Evolutionary conservation across 2,888 invertebrate genomes (phyloP), one percentile per base, ranked within the genome.

Genomic region (Nemoura dubitans): DNA sequence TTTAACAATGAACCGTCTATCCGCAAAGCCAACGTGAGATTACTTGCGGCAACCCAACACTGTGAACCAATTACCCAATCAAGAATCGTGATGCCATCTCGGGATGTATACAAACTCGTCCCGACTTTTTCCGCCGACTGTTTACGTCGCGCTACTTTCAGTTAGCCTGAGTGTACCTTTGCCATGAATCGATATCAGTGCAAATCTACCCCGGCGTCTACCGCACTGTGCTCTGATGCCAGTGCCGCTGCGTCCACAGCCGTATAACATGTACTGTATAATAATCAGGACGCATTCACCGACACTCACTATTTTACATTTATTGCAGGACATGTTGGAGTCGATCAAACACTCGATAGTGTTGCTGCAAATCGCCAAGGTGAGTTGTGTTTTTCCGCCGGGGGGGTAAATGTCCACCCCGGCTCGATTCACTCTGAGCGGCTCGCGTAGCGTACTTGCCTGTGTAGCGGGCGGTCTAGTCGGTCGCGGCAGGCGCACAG

Each of bases 321-420:
- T 84, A 59, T 94, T 93, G 88, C 93, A 98, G 96, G 95, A 95
- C 88, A 97, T 99, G 96, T 94, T 99, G 92, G 98, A 99, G 93
- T 97, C 98, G 90, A 97, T 99, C 89, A 99, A 99, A 93, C 99
- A 99, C 94, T 97, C 98, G 90, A 99, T 99, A 92, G 98, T 99
- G 89, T 95, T 98, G 90, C 94, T 99, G 89, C 99, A 99, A 94
- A 98, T 99, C 91, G 98, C 98, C 89, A 99, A 99, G 95, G 97
- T 97, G 93, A 90, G 90, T 90, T n/a, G n/a, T n/a, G n/a, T n/a
- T n/a, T 88, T 82, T 86, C 80, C n/a, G 27, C n/a, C 21, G 76
- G 2, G 76, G 21, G 76, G 7, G 43, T 43, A 25, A 25, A 25
- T 76, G 76, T 10, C 36, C 36, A 36, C 36, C 36, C 36, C 10